Evolutionary conservation across 2,888 invertebrate genomes (phyloP).

Genomic region (Malacosoma neustria): DNA sequence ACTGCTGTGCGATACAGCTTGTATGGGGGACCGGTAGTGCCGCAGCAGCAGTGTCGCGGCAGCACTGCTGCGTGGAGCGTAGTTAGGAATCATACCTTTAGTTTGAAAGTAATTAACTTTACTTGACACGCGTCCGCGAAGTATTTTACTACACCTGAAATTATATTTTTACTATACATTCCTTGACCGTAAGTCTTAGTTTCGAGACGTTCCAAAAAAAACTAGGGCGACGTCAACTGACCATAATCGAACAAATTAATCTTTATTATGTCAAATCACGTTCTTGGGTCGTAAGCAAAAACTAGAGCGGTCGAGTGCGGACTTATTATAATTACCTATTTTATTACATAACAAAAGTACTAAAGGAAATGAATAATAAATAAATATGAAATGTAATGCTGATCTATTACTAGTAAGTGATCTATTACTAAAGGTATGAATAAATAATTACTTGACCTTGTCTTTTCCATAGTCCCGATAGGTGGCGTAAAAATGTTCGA

Average conservation of each 20-base stretch:
- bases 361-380: background rate
- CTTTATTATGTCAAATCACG: slow-evolving; percentile 43
- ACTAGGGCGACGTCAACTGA: slow-evolving; percentile 7
- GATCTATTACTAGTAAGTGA: background rate
- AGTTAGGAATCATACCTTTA: too few relatives aligned
- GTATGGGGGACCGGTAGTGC: too few relatives aligned
- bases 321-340: background rate
- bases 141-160: too few relatives aligned
- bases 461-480: too few relatives aligned
- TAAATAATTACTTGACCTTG: too few relatives aligned
- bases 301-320: slow-evolving; percentile 2
- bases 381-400: background rate
- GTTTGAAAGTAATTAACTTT: too few relatives aligned
- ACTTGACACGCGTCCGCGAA: too few relatives aligned
- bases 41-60: too few relatives aligned
- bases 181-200: background rate
- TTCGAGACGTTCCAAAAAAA: slow-evolving; percentile 1
- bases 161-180: background rate
- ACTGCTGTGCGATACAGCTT: too few relatives aligned
- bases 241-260: slow-evolving; percentile 19
- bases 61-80: too few relatives aligned
- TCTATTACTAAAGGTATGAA: too few relatives aligned
- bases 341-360: background rate
- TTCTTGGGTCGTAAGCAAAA: slow-evolving; percentile 14
- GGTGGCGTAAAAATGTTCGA: too few relatives aligned